Percentiles rank a stretch among this genome's conserved stretches.
Evolutionary conservation across 1,140 invertebrate species (phyloP).

Genomic region (Listronotus bonariensis): DNA sequence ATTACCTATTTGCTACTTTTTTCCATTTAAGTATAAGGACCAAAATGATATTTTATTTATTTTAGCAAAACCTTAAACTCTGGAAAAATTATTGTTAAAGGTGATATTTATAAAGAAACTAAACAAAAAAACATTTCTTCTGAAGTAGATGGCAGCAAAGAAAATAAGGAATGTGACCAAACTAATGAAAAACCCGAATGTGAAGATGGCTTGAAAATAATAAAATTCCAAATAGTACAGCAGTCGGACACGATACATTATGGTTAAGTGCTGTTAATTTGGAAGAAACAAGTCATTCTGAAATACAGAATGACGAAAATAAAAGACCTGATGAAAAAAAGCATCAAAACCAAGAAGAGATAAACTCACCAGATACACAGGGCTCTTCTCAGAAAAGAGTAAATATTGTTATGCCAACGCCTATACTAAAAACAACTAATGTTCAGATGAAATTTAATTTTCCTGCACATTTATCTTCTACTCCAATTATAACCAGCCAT

Average conservation of each 20-base stretch:
- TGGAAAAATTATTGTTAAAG: not conserved
- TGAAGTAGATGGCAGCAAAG: not conserved
- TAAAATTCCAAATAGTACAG: not conserved
- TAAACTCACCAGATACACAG: not conserved
- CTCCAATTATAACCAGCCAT: conserved; percentile 27
- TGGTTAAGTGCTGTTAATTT: conserved; percentile 8
- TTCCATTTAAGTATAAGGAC: too few species aligned
- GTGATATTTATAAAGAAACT: conserved; percentile 1
- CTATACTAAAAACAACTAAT: conserved; percentile 29
- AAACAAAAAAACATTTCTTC: not conserved
- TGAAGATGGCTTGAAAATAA: not conserved
- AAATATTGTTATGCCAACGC: conserved; percentile 31
- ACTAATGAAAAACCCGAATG: not conserved
- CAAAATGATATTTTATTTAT: not conserved
- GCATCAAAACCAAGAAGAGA: not conserved
- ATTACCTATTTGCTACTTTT: too few species aligned
- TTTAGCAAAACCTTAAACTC: conserved; percentile 1
- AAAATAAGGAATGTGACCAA: not conserved
- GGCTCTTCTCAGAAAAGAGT: conserved; percentile 19
- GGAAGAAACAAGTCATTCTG: not conserved
- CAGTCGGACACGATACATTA: not conserved
- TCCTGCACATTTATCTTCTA: conserved; percentile 34
- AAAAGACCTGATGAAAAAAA: not conserved
- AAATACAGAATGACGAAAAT: not conserved
- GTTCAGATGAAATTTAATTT: conserved; percentile 27